Base-by-base conservation (phyloP, 2,888 invertebrate genomes). In the Charanyca ferruginea region DNA sequence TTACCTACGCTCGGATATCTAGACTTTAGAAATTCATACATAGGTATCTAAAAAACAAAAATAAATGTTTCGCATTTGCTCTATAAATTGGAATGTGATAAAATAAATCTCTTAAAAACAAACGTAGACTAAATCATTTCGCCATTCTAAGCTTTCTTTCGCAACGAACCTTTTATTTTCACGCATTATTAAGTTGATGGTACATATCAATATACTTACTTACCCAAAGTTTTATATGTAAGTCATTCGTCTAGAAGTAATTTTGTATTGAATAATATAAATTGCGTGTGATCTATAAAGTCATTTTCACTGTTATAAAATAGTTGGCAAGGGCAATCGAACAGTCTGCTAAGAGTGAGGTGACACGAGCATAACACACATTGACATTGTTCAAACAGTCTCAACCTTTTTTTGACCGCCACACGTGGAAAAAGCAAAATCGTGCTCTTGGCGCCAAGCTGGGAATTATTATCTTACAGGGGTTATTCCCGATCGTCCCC, bases 221-320 rank as follows among this genome's bases (percentile, higher is more conserved):
- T 32, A 51, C 35, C 28, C 16, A 2, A 52, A 57, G 28, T 52
- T 60, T 57, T 44, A 32, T n/a, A 16, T 3, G n/a, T 41, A 57
- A 25, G 35, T 38, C 23, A 55, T 57, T 49, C 38, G 45, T 51
- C 28, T 66, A 42, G 2, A 23, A 53, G 45, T 57, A n/a, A 63
- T 62, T 48, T 51, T 57, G 47, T 47, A 42, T 20, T 59, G 25
- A 77, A 66, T 35, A 51, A 71, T 71, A 73, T 42, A 73, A 60
- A 53, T 72, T 23, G 52, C 38, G 16, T 47, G 41, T 23, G 22
- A 49, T 62, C 45, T 48, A 1, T 20, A 48, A 52, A 55, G 61
- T 64, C 53, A 64, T 35, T 62, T 64, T 73, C 48, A n/a, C 51
- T 51, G 13, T 54, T 64, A 47, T 41, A 38, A 38, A 38, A 38